phyloP scores from a whole-genome alignment of 1,140 invertebrate genomes.

The Lepidostoma basale region DNA sequence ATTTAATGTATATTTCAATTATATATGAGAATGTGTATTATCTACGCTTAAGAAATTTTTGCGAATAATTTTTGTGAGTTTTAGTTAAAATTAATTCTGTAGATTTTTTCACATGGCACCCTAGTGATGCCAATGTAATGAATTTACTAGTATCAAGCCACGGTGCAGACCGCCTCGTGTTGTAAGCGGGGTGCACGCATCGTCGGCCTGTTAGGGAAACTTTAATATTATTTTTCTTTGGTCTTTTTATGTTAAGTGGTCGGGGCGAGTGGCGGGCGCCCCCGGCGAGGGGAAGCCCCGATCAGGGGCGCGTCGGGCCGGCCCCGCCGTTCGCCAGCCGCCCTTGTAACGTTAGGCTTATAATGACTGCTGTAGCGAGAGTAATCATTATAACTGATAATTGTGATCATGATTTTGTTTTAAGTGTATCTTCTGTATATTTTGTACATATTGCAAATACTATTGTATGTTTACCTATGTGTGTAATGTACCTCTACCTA shows the following conservation, averaged over 20 bases:
- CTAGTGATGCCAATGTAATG: conserved; percentile 18
- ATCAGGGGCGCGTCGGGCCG: too few species aligned
- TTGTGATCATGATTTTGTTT: conserved; percentile 49
- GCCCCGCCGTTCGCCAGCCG: too few species aligned
- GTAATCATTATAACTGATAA: conserved; percentile 62
- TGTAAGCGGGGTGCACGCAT: too few species aligned
- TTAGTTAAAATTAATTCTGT: conserved; percentile 12
- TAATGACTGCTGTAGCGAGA: conserved; percentile 36
- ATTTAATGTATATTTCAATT: conserved; percentile 40
- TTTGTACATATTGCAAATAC: conserved; percentile 65
- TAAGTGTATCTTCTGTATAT: conserved; percentile 59
- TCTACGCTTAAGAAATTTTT: conserved; percentile 5
- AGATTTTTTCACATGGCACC: conserved; percentile 16
- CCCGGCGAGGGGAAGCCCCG: conserved; percentile 18
- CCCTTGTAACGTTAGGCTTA: conserved; percentile 33
- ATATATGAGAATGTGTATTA: conserved; percentile 2
- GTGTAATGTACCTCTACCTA: conserved; percentile 65
- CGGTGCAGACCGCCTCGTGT: neutral
- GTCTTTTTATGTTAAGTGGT: neutral
- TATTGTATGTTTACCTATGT: conserved; percentile 63
- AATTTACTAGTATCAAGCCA: conserved; percentile 5
- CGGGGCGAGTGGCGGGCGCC: neutral
- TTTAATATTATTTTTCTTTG: neutral
- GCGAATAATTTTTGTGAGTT: conserved; percentile 9
- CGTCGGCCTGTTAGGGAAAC: neutral